Evolutionary conservation across 2,113 vertebrate genomes (phyloP), one percentile per base, ranked within the genome.

Genomic region (Sceloporus tristichus): DNA sequence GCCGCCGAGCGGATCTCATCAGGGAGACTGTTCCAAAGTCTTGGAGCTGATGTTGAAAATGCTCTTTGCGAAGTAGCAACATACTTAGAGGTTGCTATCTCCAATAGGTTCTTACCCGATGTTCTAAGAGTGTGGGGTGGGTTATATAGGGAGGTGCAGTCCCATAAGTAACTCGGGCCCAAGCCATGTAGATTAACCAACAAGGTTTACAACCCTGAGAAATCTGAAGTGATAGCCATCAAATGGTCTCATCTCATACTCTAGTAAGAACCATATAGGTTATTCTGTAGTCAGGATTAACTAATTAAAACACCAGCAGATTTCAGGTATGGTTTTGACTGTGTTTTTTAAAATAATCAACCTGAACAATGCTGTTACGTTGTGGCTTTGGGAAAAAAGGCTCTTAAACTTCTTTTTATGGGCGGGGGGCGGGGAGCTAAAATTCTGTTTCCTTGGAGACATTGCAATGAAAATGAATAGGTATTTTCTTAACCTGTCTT

Each of bases 151-250:
- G 34, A 34, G 34, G 1, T 34, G 34, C 1, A 1, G 34, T 34
- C 34, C 34, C 34, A 1, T 34, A 34, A 34, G 34, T 34, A 34
- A 34, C 34, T 34, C 1, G 34, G 34, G 34, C 34, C 34, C 34
- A 34, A 34, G 34, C 34, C 34, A 34, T 34, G 34, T 34, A 34
- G 34, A 34, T 34, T 9, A 23, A 77, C 68, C 25, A 38, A 21
- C 21, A 54, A 68, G 38, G 81, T 76, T 84, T 88, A 77, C 74
- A 88, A 68, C 34, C 62, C 74, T 88, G 75, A 78, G n/a, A 88
- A 88, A 84, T 80, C 78, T 88, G 87, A 84, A 88, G 53, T 4
- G 16, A 84, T 13, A 54, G 75, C 62, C 65, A 54, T 8, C 9
- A 38, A 56, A 21, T 42, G 29, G 23, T 77, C 21, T 68, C n/a